Evolutionary conservation across 2,888 invertebrate species (phyloP), one percentile per base, ranked within the genome.

Genomic region (Pilophorus perplexus): DNA sequence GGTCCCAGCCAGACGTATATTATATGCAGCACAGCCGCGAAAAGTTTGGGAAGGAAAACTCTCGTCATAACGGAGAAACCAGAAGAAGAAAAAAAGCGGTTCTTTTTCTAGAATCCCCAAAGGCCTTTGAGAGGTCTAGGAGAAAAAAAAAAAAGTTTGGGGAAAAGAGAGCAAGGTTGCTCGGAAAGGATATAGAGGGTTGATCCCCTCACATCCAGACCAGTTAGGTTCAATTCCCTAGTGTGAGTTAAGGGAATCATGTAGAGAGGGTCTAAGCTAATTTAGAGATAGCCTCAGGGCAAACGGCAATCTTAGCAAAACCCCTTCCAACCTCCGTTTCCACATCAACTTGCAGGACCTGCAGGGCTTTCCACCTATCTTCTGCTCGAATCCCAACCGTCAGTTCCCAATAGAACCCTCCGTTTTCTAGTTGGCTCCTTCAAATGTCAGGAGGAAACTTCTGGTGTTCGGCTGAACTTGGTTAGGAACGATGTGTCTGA

Each of bases 211-310:
- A 52, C 28, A 52, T 28, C 52, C 52, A 52, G 52, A 25, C 50
- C 50, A 50, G 50, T 50, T 50, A 50, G 50, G 25, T 50, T 50
- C 27, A n/a, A n/a, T 27, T 27, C 25, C 33, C 50, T 27, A 48
- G 25, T 10, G 50, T 27, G 27, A 52, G 52, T 52, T 52, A 27
- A 52, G 28, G 52, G 52, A 52, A 52, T 52, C 52, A 28, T 52
- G 52, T 28, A 52, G 52, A 52, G 33, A 52, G 52, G 52, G 52
- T 52, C 52, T 52, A 52, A 52, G 28, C 52, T 52, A 52, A 52
- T 52, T 52, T 52, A 52, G 28, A 28, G 52, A 25, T 52, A 52
- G 52, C 52, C 52, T 52, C 5, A 28, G 52, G 52, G 52, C 52
- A 14, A n/a, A 52, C 14, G 52, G 28, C 52, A 52, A 52, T 52